These are phyloP conservation scores for Dendrocopos noguchii DNA, from an alignment of 2,113 vertebrate species.

Conservation along the genomic window DNA sequence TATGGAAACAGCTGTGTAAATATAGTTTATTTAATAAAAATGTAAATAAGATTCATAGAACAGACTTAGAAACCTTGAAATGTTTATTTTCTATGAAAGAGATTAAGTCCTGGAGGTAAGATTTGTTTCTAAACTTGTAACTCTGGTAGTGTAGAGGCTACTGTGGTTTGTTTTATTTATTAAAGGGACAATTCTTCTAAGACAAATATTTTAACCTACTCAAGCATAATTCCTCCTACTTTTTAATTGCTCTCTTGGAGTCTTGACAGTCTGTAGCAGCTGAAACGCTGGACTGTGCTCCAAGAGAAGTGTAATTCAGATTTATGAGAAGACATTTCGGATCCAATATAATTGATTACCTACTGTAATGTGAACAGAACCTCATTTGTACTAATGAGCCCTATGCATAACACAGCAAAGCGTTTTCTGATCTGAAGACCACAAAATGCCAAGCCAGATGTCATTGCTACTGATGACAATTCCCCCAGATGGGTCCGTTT, in stretches of 20 bases:
- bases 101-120: slow-evolving; percentile 17
- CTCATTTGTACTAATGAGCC: slow-evolving; percentile 66
- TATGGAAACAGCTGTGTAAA: slow-evolving; percentile 52
- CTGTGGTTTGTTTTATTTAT: not conserved
- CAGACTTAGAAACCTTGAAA: slow-evolving; percentile 37
- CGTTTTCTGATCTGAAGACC: slow-evolving; percentile 1
- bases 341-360: slow-evolving; percentile 67
- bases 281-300: not conserved
- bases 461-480: slow-evolving; percentile 1
- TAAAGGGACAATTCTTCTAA: not conserved
- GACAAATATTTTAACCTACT: not conserved
- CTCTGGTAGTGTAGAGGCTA: not conserved
- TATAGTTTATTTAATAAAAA: slow-evolving; percentile 42
- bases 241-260: not conserved
- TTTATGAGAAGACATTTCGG: slow-evolving; percentile 59
- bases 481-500: not conserved
- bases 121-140: not conserved
- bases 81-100: slow-evolving; percentile 39
- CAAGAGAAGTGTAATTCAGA: slow-evolving; percentile 48
- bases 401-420: slow-evolving; percentile 28
- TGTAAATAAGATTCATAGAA: slow-evolving; percentile 69
- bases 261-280: not conserved
- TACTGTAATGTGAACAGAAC: slow-evolving; percentile 37
- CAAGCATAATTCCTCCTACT: not conserved
- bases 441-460: slow-evolving; percentile 64